These are phyloP conservation scores for Gymnopithys bicolor DNA, from an alignment of 2,797 vertebrate species.

Conservation along the genomic window DNA sequence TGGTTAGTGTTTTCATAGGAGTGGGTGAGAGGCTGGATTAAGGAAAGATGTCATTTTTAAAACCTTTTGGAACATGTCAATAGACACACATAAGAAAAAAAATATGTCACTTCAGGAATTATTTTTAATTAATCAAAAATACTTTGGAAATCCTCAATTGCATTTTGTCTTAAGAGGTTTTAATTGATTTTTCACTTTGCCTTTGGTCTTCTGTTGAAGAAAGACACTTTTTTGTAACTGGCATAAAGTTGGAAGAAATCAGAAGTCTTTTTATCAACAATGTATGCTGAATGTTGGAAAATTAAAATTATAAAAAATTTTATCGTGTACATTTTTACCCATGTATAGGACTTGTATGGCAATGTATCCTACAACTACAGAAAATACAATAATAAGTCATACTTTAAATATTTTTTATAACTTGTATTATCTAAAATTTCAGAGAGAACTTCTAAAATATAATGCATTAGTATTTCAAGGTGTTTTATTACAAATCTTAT, in stretches of 20 bases:
- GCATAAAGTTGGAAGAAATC: not conserved
- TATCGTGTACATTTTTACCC: not conserved
- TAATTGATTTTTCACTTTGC: not conserved
- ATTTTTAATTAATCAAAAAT: not conserved
- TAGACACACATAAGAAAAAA: not conserved
- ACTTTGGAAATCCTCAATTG: not conserved
- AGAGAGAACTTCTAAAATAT: not conserved
- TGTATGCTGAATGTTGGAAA: not conserved
- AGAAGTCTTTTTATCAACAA: not conserved
- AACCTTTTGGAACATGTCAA: not conserved
- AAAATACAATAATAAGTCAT: not conserved
- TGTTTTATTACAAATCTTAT: not conserved
- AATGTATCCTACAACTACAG: not conserved
- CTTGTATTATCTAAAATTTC: not conserved
- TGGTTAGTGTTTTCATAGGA: not conserved
- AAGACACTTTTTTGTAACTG: not conserved
- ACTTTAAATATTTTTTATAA: not conserved
- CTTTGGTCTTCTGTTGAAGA: not conserved
- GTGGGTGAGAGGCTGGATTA: not conserved
- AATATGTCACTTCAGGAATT: not conserved
- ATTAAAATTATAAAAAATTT: not conserved
- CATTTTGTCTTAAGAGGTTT: not conserved
- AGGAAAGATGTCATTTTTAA: not conserved
- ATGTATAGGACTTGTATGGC: fast-evolving
- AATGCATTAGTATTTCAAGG: not conserved